phyloP scores from a whole-genome alignment of 2,888 invertebrate genomes.

The Taenaris catops region DNA sequence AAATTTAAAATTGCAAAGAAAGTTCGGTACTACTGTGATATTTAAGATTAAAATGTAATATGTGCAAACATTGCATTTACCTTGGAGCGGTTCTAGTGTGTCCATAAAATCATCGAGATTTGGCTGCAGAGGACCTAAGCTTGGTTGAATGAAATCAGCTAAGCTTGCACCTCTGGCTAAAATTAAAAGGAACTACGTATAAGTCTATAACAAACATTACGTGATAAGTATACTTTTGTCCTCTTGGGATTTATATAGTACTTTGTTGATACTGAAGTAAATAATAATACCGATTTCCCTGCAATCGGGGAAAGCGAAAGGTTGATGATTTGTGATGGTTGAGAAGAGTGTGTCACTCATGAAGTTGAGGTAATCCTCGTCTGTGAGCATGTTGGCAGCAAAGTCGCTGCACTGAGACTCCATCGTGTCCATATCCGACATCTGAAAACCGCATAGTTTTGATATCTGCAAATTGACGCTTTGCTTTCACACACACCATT shows the following conservation, averaged over 20 bases:
- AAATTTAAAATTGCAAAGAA: too few relatives aligned
- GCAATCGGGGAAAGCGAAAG: constrained; percentile 97
- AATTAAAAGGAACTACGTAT: constrained; percentile 33
- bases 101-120: constrained; percentile 98
- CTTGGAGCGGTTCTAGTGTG: constrained; percentile 91
- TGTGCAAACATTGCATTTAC: constrained; percentile 66
- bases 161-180: constrained; percentile 91
- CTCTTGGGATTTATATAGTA: constrained; percentile 6
- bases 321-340: constrained; percentile 89
- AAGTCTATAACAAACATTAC: constrained; percentile 8
- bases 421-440: constrained; percentile 86
- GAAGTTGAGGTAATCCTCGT: constrained; percentile 92
- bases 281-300: constrained; percentile 91
- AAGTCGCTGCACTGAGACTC: constrained; percentile 84
- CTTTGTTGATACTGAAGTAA: constrained; percentile 15
- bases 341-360: constrained; percentile 96
- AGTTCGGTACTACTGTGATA: too few relatives aligned
- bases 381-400: constrained; percentile 87
- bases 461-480: constrained; percentile 25
- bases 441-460: constrained; percentile 56
- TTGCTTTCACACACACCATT: not conserved
- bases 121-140: constrained; percentile 97
- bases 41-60: too few relatives aligned
- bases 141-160: constrained; percentile 99
- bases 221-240: constrained; percentile 6